phyloP scores from a whole-genome alignment of 1,140 invertebrate species.

The Ladona fulva region DNA sequence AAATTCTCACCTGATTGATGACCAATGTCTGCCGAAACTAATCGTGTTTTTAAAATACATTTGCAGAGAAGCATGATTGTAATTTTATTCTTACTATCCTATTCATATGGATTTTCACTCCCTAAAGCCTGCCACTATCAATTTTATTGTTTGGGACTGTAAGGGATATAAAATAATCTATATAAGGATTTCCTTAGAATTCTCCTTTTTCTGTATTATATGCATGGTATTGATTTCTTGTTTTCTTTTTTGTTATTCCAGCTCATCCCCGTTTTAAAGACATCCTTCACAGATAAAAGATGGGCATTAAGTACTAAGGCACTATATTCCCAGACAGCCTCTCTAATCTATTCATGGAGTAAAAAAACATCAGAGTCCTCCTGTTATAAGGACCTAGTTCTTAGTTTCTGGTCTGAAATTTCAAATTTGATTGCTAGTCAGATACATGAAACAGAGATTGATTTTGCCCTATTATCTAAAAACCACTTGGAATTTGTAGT shows the following conservation, averaged over 20 bases:
- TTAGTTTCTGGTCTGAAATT: constrained; percentile 44
- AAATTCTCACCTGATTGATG: too few species aligned
- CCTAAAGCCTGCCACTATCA: too few species aligned
- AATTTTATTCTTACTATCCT: too few species aligned
- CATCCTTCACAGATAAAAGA: not conserved
- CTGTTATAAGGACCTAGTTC: constrained; percentile 31
- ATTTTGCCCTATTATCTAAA: constrained; percentile 25
- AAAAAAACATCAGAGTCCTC: constrained; percentile 32
- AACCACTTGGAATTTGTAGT: constrained; percentile 32
- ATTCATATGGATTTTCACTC: too few species aligned
- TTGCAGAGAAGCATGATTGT: too few species aligned
- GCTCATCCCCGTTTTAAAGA: constrained; percentile 12
- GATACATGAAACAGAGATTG: constrained; percentile 24
- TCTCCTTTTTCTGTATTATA: too few species aligned
- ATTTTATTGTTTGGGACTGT: too few species aligned
- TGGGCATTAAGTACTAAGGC: constrained; percentile 26
- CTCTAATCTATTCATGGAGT: constrained; percentile 46
- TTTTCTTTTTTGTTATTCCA: not conserved
- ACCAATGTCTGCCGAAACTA: too few species aligned
- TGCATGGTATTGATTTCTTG: too few species aligned
- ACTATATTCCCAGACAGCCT: constrained; percentile 41
- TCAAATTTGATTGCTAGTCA: constrained; percentile 35
- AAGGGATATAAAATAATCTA: too few species aligned
- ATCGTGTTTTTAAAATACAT: too few species aligned
- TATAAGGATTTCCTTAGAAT: too few species aligned